phyloP scores from a whole-genome alignment of 2,113 vertebrate genomes.

The Scomber scombrus region DNA sequence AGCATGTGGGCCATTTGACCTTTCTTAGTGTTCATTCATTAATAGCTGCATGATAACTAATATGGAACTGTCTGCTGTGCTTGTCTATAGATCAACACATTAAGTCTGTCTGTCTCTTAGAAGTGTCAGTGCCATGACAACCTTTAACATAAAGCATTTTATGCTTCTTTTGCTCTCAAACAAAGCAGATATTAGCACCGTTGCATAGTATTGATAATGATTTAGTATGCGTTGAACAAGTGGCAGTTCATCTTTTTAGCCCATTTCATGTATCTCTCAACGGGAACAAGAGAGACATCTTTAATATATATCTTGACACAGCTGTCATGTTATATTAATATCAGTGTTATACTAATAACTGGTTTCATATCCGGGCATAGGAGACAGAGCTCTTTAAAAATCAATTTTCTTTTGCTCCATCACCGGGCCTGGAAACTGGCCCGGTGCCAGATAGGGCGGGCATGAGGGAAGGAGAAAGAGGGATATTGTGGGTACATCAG shows the following conservation, averaged over 20 bases:
- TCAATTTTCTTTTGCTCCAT: conserved; percentile 80
- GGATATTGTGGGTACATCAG: conserved; percentile 56
- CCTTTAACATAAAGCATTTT: conserved; percentile 18
- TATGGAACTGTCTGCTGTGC: conserved; percentile 13
- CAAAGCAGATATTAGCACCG: conserved; percentile 52
- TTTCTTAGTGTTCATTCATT: conserved; percentile 64
- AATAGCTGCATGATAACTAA: conserved; percentile 63
- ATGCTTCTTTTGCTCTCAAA: conserved; percentile 24
- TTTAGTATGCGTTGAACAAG: conserved; percentile 45
- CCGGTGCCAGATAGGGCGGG: conserved; percentile 62
- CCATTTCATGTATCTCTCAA: conserved; percentile 32
- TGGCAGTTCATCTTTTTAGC: conserved; percentile 43
- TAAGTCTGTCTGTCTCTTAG: conserved; percentile 34
- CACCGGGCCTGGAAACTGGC: conserved; percentile 67
- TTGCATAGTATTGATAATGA: conserved; percentile 38
- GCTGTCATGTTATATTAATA: conserved; percentile 73
- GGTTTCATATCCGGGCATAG: conserved; percentile 67
- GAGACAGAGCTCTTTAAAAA: conserved; percentile 77
- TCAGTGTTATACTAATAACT: conserved; percentile 68
- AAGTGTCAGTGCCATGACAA: conserved; percentile 20
- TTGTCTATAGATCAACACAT: conserved; percentile 48
- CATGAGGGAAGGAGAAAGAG: conserved; percentile 22
- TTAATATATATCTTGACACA: conserved; percentile 70
- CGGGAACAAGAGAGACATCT: conserved; percentile 51
- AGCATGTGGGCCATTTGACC: conserved; percentile 61